Evolutionary conservation across 1,140 invertebrate genomes (phyloP).

Genomic region (Aleiodes sp.): DNA sequence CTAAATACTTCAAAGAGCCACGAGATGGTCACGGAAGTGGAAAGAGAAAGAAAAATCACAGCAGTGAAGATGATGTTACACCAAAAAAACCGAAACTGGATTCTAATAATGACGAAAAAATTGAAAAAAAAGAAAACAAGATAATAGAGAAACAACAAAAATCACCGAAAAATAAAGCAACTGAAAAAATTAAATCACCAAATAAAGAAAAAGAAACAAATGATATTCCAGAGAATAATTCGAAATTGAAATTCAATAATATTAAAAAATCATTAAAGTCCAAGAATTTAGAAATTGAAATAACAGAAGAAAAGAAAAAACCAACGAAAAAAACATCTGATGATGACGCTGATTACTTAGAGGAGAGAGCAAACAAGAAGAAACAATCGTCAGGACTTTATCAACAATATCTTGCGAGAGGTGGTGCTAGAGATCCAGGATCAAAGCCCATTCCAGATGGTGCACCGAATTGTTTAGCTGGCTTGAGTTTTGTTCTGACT

Average conservation of each 20-base stretch:
- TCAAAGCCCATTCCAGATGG: constrained; percentile 86
- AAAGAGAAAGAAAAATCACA: constrained; percentile 18
- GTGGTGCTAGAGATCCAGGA: constrained; percentile 81
- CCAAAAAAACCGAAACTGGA: constrained; percentile 6
- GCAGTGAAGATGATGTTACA: constrained; percentile 10
- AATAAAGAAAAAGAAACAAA: constrained; percentile 16
- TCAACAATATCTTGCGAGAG: constrained; percentile 77
- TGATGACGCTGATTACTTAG: constrained; percentile 30
- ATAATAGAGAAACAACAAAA: constrained; percentile 26
- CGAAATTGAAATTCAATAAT: constrained; percentile 24
- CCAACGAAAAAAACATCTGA: not conserved
- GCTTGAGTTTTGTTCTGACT: constrained; percentile 84
- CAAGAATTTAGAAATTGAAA: not conserved
- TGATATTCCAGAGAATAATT: not conserved
- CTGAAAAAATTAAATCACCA: not conserved
- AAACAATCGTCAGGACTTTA: constrained; percentile 72
- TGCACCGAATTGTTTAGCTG: constrained; percentile 76
- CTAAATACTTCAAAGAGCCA: constrained; percentile 35
- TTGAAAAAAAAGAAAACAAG: constrained; percentile 20
- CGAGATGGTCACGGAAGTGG: constrained; percentile 25
- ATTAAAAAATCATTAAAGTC: not conserved
- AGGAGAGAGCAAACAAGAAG: constrained; percentile 69
- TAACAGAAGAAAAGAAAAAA: not conserved
- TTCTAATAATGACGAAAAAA: not conserved
- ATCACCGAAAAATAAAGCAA: not conserved